Percentiles rank a stretch among this genome's conserved stretches.
Evolutionary conservation across 1,140 invertebrate genomes (phyloP).

Genomic region (Drosophila subpulchrella): DNA sequence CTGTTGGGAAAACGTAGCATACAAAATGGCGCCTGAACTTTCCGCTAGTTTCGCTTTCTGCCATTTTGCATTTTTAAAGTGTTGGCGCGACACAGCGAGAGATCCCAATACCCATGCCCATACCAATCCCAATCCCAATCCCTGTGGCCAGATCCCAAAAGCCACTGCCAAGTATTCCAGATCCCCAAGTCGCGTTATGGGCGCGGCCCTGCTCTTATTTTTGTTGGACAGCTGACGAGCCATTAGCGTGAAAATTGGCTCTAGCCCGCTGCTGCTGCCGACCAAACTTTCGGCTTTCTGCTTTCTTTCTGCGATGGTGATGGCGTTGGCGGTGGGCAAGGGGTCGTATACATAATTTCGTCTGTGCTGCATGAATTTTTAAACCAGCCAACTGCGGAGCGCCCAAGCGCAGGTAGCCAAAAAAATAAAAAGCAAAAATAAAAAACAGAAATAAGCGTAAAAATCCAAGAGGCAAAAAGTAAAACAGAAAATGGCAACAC

Average conservation of each 20-base stretch:
- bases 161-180: conserved; percentile 17
- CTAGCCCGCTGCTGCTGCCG: conserved; percentile 48
- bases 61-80: conserved; percentile 77
- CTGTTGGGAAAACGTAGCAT: conserved; percentile 5
- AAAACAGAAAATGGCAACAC: conserved; percentile 73
- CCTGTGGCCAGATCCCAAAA: conserved; percentile 16
- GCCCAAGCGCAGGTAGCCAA: conserved; percentile 64
- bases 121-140: too few species aligned
- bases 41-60: conserved; percentile 67
- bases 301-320: too few species aligned
- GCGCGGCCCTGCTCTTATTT: conserved; percentile 57
- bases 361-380: conserved; percentile 77
- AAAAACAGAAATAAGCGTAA: conserved; percentile 25
- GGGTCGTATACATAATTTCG: conserved; percentile 79
- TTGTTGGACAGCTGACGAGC: conserved; percentile 65
- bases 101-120: conserved; percentile 5
- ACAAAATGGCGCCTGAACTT: conserved; percentile 62
- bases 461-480: conserved; percentile 45
- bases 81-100: conserved; percentile 37
- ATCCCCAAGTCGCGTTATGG: conserved; percentile 54
- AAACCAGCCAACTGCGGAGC: conserved; percentile 47
- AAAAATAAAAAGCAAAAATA: conserved; percentile 2
- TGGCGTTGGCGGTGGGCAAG: conserved; percentile 20
- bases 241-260: conserved; percentile 78
- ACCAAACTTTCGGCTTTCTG: conserved; percentile 43